Evolutionary conservation across 2,888 invertebrate species (phyloP).

Genomic region (Amphimallon solstitiale): DNA sequence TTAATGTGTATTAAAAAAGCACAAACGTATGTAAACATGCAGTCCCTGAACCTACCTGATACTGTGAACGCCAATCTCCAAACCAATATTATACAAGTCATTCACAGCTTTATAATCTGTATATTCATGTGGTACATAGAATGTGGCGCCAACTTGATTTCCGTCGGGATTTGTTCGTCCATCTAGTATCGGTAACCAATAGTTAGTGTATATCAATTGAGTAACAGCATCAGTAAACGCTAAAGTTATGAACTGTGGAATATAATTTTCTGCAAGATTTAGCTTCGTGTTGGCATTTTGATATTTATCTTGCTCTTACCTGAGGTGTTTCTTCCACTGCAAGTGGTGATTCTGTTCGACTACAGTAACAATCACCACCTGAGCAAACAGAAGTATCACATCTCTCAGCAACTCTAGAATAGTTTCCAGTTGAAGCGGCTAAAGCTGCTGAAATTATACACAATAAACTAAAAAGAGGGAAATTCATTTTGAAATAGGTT

Average conservation of each 20-base stretch:
- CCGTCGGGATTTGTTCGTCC: constrained; percentile 72
- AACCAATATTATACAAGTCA: constrained; percentile 68
- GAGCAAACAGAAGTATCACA: constrained; percentile 27
- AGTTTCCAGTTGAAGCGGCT: not conserved
- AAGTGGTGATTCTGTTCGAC: constrained; percentile 41
- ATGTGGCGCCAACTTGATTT: constrained; percentile 72
- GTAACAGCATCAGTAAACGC: constrained; percentile 73
- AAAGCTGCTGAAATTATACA: constrained; percentile 22
- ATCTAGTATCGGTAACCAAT: constrained; percentile 66
- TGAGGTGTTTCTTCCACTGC: constrained; percentile 40
- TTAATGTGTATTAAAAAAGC: too few species aligned
- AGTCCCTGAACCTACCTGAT: constrained; percentile 71
- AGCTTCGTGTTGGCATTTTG: not conserved
- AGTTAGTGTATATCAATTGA: constrained; percentile 64
- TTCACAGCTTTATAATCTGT: constrained; percentile 68
- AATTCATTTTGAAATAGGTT: too few species aligned
- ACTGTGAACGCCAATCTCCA: constrained; percentile 76
- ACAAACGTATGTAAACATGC: too few species aligned
- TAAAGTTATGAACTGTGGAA: constrained; percentile 4
- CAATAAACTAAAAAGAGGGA: not conserved
- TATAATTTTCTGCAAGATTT: not conserved
- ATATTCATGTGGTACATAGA: constrained; percentile 79
- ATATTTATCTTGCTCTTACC: constrained; percentile 36
- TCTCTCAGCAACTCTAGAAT: not conserved
- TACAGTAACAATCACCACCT: constrained; percentile 45